Evolutionary conservation across 1,140 invertebrate genomes (phyloP).

Genomic region (Hylaeus anthracinus): DNA sequence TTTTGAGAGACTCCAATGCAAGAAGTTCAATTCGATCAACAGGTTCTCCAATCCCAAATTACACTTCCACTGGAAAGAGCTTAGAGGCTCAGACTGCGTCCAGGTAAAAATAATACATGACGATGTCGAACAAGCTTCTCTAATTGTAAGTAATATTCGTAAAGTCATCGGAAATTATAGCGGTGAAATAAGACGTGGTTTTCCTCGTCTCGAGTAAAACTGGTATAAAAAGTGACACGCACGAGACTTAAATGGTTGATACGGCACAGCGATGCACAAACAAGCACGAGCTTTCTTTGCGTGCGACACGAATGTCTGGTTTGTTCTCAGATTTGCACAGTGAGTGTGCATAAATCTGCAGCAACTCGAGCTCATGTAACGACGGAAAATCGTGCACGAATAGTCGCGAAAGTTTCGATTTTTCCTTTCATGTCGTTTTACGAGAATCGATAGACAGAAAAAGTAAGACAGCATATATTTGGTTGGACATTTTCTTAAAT

Average conservation of each 20-base stretch:
- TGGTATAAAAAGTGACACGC: constrained; percentile 12
- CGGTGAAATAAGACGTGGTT: constrained; percentile 9
- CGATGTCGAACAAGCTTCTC: too few species aligned
- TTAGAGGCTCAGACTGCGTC: too few species aligned
- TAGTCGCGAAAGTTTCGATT: neutral
- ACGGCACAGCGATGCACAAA: constrained; percentile 29
- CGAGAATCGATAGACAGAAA: too few species aligned
- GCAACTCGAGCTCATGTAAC: neutral
- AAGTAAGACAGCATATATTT: too few species aligned
- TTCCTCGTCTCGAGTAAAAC: neutral
- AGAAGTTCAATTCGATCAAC: too few species aligned
- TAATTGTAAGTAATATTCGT: too few species aligned
- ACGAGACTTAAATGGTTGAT: constrained; percentile 17
- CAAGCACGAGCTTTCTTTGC: constrained; percentile 22
- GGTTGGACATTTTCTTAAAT: too few species aligned
- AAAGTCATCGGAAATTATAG: neutral
- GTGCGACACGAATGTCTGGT: constrained; percentile 53
- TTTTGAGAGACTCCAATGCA: too few species aligned
- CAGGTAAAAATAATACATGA: too few species aligned
- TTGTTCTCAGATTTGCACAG: constrained; percentile 38
- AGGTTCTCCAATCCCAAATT: too few species aligned
- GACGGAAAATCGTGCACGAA: neutral
- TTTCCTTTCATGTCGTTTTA: too few species aligned
- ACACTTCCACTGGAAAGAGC: too few species aligned
- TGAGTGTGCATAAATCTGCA: constrained; percentile 3